Evolutionary conservation across 2,888 invertebrate species (phyloP).

Genomic region (Epirrhoe tristata): DNA sequence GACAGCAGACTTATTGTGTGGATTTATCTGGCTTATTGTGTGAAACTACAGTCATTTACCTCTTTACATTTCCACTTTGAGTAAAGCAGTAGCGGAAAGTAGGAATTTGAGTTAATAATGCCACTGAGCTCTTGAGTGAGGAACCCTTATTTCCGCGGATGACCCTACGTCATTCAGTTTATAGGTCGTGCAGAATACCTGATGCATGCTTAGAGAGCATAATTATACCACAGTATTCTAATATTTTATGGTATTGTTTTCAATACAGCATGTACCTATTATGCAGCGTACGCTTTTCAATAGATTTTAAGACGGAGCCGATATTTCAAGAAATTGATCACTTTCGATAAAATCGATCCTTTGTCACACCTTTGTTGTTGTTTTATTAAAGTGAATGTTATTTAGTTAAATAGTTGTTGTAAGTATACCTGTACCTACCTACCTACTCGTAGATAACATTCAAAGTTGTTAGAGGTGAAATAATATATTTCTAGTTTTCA

Average conservation of each 20-base stretch:
- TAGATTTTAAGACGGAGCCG: too few species aligned
- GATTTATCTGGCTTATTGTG: constrained; percentile 70
- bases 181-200: constrained; percentile 15
- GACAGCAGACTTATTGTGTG: constrained; percentile 59
- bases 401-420: too few species aligned
- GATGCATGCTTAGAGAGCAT: constrained; percentile 3
- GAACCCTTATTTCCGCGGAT: constrained; percentile 43
- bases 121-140: constrained; percentile 29
- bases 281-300: too few species aligned
- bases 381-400: too few species aligned
- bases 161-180: constrained; percentile 13
- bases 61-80: constrained; percentile 57
- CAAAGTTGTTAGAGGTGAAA: background rate
- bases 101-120: constrained; percentile 45
- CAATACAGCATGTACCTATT: background rate
- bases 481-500: background rate
- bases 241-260: background rate
- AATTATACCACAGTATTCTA: constrained; percentile 4
- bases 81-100: constrained; percentile 40
- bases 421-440: background rate
- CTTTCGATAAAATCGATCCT: too few species aligned
- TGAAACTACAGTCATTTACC: constrained; percentile 67
- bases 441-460: background rate
- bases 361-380: too few species aligned
- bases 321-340: too few species aligned